Evolutionary conservation across 2,888 invertebrate genomes (phyloP), one percentile per base, ranked within the genome.

Genomic region (Zelleria hepariella): DNA sequence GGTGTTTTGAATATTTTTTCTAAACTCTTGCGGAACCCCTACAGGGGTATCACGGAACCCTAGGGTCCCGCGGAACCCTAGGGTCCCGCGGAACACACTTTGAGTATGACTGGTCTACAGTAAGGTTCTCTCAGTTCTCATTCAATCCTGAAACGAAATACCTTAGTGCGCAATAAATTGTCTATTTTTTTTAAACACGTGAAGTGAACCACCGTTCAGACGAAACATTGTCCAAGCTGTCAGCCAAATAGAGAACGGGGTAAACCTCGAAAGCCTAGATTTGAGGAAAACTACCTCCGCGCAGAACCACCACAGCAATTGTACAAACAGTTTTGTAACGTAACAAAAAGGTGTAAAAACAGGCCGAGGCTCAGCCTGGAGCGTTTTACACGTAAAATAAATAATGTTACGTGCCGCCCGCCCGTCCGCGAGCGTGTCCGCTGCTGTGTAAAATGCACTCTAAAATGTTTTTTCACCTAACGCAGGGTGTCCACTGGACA

Each of bases 311-410:
- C 51, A 23, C 54, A 8, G n/a, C 24, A 24, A 15, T 54, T 32
- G 32, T 26, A n/a, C 54, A 54, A 24, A 24, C 26, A 54, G 24
- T 24, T 54, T 24, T 51, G 23, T 23, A 20, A 54, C 15, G 15
- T 20, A 26, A 21, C 56, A 56, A 56, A 26, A 26, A 42, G 21
- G 23, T n/a, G 72, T 73, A 82, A 76, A 72, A 74, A 71, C 66
- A 60, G 56, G 65, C 63, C 32, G 7, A 64, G 61, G 65, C 68
- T 64, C 62, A 59, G 63, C 58, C 64, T 63, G 62, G 58, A 64
- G 61, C 66, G 62, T 67, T 69, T 71, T 75, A 71, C 78, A 75
- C 79, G 84, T 80, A 77, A 86, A 86, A 83, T 82, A 86, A 86
- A 86, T 85, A 86, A 82, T 77, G 82, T 75, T 75, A 71, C 80